A percentile compares a stretch with the other conserved stretches of the same genome.
Conservation (phyloP, 2,888 invertebrate genomes). For the Sphaerophoria taeniata region DNA sequence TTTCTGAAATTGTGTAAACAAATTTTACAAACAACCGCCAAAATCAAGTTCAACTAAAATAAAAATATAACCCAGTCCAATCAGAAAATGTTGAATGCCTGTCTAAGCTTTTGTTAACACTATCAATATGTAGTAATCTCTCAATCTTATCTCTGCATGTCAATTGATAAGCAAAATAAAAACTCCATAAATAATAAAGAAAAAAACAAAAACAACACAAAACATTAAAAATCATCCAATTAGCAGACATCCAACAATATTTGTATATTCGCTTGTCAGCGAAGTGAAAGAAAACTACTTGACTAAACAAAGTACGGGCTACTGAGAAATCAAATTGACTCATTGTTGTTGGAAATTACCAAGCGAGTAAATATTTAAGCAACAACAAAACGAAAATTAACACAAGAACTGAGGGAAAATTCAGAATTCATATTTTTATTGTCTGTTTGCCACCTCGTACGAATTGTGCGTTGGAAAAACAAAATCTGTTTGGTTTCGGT, state of each 20-base stretch:
- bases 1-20: too few species aligned
- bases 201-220: background rate
- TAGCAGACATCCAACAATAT: background rate
- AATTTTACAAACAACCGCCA: too few species aligned
- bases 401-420: slow-evolving; percentile 5
- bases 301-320: background rate
- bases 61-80: too few species aligned
- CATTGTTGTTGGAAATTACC: background rate
- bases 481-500: too few species aligned
- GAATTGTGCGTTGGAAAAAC: background rate
- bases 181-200: background rate
- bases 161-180: background rate
- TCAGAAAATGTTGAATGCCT: too few species aligned
- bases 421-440: slow-evolving; percentile 4
- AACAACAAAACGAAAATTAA: background rate
- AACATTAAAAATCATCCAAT: background rate
- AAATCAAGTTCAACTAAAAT: background rate
- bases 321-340: background rate
- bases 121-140: background rate
- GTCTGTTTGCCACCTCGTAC: background rate
- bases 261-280: too few species aligned
- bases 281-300: background rate
- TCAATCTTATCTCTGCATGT: background rate
- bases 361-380: background rate
- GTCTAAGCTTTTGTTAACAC: background rate